These are phyloP conservation scores for Sinhomidia bicolor DNA, from an alignment of 2,888 invertebrate genomes.

Conservation along the genomic window DNA sequence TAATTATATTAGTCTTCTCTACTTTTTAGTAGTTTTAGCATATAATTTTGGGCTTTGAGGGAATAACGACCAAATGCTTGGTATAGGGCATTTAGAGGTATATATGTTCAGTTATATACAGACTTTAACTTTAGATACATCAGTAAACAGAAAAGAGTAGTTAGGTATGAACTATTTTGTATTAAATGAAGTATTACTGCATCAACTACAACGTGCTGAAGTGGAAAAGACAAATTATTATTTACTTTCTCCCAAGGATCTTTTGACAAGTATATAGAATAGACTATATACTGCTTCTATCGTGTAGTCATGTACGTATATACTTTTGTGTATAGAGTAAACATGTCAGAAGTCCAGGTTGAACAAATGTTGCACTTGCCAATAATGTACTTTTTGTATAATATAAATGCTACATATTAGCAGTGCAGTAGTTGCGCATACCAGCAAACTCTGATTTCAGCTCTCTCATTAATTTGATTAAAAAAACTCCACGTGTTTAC, in stretches of 20 bases:
- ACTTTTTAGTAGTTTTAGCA: background rate
- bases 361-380: background rate
- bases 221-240: slow-evolving; percentile 39
- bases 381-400: no score
- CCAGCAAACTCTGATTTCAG: background rate
- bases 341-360: background rate
- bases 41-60: background rate
- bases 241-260: slow-evolving; percentile 25
- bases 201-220: slow-evolving; percentile 1
- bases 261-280: slow-evolving; percentile 31
- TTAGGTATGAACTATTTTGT: background rate
- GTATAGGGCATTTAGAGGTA: no score
- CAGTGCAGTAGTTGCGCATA: background rate
- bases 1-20: background rate
- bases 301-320: no score
- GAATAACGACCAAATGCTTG: background rate
- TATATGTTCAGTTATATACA: no score
- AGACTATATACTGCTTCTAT: background rate
- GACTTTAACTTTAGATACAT: background rate
- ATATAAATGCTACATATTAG: no score
- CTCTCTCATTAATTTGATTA: slow-evolving; percentile 33
- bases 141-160: background rate
- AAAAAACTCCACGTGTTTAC: background rate
- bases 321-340: background rate
- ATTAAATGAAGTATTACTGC: background rate